Evolutionary conservation across 2,113 vertebrate genomes (phyloP), one percentile per base, ranked within the genome.

Genomic region (Oncorhynchus kisutch): DNA sequence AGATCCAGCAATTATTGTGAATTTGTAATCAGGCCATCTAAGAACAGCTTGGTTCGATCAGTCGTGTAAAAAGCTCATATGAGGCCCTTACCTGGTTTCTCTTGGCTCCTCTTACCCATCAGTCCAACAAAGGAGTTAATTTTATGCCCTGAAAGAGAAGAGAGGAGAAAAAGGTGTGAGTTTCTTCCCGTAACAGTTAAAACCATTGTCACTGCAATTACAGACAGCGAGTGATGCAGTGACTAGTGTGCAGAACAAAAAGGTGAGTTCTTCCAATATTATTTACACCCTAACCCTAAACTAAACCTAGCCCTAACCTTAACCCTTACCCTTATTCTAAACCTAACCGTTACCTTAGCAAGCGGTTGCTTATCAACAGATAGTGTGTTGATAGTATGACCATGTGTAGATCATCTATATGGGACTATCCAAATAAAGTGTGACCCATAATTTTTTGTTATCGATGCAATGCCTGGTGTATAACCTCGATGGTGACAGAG

Each of bases 121-220:
- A 99, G 94, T 86, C 97, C 98, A 85, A 97, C 96, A 93, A 99
- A 99, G 78, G 95, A 96, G 90, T 98, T 97, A 90, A 97, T 92
- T 96, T 96, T 98, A 95, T 98, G 95, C 85, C 96, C 98, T 99
- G 92, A 11, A 94, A 74, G 3, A 91, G 91, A 45, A 45, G 34
- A 39, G 34, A 45, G 39, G 39, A 11, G 9, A 45, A 45, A 45
- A 45, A 57, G 5, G 16, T 57, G 54, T 57, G 5, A 57, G 54
- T 57, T 57, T 45, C 54, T 57, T 57, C 54, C 54, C 0, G 18
- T 57, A 18, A 51, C 24, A 51, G 27, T 25, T 29, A 27, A 60
- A 12, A 29, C 16, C 65, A 67, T 7, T 29, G 27, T 18, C 24
- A 31, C 8, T 16, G 65, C 51, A 18, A 54, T 54, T 54, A 16